Conservation (phyloP, 2,888 invertebrate genomes). For the Drosophila paracracens region DNA sequence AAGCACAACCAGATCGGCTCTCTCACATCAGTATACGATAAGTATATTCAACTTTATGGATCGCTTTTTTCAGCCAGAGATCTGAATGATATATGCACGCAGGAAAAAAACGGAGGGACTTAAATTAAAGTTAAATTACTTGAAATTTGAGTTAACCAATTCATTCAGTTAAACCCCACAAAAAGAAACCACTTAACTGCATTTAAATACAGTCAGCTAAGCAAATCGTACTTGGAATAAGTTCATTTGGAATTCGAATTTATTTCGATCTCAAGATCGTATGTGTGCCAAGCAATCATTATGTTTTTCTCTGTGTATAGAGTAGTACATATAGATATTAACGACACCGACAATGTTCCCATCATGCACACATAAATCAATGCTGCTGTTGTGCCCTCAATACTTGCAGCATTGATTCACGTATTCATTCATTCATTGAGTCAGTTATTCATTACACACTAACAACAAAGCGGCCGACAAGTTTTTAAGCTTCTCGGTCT, state of each 20-base stretch:
- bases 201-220: background rate
- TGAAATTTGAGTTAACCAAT: background rate
- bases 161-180: no score
- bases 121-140: background rate
- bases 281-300: background rate
- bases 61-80: constrained; percentile 44
- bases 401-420: constrained; percentile 43
- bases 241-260: no score
- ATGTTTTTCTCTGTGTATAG: background rate
- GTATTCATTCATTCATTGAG: constrained; percentile 42
- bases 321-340: constrained; percentile 32
- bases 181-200: background rate
- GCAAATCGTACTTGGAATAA: background rate
- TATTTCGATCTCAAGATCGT: background rate
- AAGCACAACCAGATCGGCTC: background rate
- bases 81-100: constrained; percentile 19
- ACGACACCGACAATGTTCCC: constrained; percentile 33
- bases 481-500: constrained; percentile 28
- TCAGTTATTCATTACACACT: constrained; percentile 22
- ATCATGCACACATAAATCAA: constrained; percentile 71
- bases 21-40: background rate
- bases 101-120: background rate
- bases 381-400: constrained; percentile 67
- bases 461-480: constrained; percentile 62
- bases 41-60: constrained; percentile 17